Conservation (phyloP, 2,113 vertebrate genomes). For the Nannospalax galili region DNA sequence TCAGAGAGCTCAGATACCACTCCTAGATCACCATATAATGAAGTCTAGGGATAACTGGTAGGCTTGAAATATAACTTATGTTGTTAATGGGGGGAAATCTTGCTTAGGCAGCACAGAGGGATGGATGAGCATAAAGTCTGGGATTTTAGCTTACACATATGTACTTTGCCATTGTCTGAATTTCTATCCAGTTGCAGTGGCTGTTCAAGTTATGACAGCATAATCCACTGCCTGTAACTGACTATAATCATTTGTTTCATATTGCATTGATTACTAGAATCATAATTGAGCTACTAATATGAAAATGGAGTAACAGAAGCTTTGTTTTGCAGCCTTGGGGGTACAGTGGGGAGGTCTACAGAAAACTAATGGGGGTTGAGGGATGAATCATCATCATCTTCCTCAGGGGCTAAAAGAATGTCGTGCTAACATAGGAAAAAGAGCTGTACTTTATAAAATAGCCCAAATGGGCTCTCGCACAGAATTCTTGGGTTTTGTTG, state of each 20-base stretch:
- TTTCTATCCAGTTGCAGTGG: background rate
- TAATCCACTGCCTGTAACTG: background rate
- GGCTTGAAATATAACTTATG: background rate
- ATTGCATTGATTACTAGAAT: background rate
- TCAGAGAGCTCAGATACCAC: background rate
- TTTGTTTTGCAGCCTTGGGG: background rate
- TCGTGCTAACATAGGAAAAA: background rate
- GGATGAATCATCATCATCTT: background rate
- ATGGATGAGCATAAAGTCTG: background rate
- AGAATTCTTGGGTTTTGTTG: background rate
- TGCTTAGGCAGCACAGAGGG: background rate
- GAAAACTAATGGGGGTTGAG: background rate
- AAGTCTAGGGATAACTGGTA: background rate
- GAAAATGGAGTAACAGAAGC: background rate
- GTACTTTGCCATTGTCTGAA: background rate
- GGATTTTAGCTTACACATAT: background rate
- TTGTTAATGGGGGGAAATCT: background rate
- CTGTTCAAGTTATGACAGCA: background rate
- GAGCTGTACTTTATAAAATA: background rate
- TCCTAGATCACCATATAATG: background rate
- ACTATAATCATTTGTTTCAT: background rate
- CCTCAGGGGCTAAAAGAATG: background rate
- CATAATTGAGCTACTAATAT: background rate
- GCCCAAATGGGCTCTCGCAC: background rate
- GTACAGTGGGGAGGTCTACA: background rate